phyloP scores from a whole-genome alignment of 1,140 invertebrate genomes.

The Tribolium castaneum region DNA sequence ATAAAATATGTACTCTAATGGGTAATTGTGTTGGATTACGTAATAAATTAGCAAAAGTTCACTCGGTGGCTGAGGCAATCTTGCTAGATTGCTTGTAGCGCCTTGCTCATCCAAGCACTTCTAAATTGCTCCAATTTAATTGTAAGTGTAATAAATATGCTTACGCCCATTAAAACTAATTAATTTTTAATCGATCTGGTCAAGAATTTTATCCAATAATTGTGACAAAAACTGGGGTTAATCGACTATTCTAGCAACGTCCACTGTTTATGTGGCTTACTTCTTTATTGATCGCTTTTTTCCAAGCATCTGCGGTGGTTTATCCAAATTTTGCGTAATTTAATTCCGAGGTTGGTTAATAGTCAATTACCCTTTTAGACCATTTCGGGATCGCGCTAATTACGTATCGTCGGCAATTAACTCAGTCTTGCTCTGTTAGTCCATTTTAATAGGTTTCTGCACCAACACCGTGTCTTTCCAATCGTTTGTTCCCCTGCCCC shows the following conservation, averaged over 20 bases:
- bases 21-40: neutral
- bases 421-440: slow-evolving; percentile 29
- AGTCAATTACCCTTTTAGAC: slow-evolving; percentile 27
- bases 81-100: neutral
- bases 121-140: neutral
- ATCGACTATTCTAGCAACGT: too few species aligned
- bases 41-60: slow-evolving; percentile 16
- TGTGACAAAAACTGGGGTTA: neutral
- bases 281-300: neutral
- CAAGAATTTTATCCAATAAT: neutral
- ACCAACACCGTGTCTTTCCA: slow-evolving; percentile 11
- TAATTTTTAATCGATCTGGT: neutral
- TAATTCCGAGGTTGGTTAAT: slow-evolving; percentile 4
- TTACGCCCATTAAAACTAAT: neutral
- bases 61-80: neutral
- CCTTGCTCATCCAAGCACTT: slow-evolving; percentile 5
- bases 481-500: neutral
- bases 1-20: neutral
- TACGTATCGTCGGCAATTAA: slow-evolving; percentile 13
- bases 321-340: slow-evolving; percentile 8
- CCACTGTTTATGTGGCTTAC: too few species aligned
- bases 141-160: neutral
- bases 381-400: slow-evolving; percentile 10
- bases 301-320: neutral
- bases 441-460: slow-evolving; percentile 25